Evolutionary conservation across 2,888 invertebrate species (phyloP), one percentile per base, ranked within the genome.

Genomic region (Rotaria socialis): DNA sequence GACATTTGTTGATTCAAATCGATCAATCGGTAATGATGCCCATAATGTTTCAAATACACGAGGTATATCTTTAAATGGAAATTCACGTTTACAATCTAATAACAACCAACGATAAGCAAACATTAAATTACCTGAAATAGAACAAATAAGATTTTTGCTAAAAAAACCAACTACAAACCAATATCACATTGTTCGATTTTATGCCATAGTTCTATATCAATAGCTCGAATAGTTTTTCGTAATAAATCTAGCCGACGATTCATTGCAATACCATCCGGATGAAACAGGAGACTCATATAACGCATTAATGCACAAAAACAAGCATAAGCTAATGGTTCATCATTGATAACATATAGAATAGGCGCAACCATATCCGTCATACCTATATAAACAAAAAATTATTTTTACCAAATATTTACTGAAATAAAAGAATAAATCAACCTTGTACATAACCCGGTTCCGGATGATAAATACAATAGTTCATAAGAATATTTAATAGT

Each of bases 301-400:
- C 47, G 43, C 80, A 98, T 98, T 35, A 97, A 93, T 0, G 96
- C 96, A 91, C 96, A 97, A 89, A 98, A 95, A 89, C 96, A 97
- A 89, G 97, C 95, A 90, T 97, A 98, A 0, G 97, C 96, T 89
- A 96, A 95, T 0, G 96, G 96, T 91, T 98, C 97, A 90, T 97
- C 96, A 85, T 95, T 94, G 95, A 97, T 96, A 0, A 96, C 96
- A n/a, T 96, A 96, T 3, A 98, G 92, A 60, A 98, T 92, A 0
- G 97, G 97, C 0, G 97, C 96, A 0, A 97, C 97, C 67, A 98
- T 92, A 91, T 98, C 98, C 86, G 96, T 96, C 97, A 98, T 98
- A 75, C 97, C 96, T 88, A 67, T 27, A 35, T 35, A 27, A 0
- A 16, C 7, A 24, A 56, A 24, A 24, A 56, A 14, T 5, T 8